Percentiles rank a stretch among this genome's conserved stretches.
Conservation (phyloP, 2,797 vertebrate genomes). For the Aerospiza tachiro region DNA sequence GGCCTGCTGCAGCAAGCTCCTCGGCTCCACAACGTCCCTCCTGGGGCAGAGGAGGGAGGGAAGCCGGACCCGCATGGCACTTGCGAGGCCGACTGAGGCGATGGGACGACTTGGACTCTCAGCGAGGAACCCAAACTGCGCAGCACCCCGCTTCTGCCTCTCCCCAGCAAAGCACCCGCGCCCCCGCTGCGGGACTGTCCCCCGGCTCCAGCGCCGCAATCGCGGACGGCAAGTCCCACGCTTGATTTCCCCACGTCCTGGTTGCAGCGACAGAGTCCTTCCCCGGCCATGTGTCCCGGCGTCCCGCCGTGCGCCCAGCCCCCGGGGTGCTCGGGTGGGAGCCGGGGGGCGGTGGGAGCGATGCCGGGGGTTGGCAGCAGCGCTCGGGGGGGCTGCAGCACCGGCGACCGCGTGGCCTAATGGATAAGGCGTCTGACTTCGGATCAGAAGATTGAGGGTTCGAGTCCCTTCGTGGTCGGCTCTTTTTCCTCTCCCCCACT, state of each 20-base stretch:
- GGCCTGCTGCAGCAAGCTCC: not conserved
- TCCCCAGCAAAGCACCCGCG: not conserved
- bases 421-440: constrained; percentile 65
- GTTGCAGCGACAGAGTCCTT: not conserved
- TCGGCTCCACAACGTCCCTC: rapidly evolving
- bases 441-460: constrained; percentile 48
- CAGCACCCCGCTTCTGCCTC: not conserved
- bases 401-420: not conserved
- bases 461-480: not conserved
- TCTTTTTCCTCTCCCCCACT: rapidly evolving
- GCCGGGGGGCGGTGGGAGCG: not conserved
- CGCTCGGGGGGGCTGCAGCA: rapidly evolving
- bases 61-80: rapidly evolving
- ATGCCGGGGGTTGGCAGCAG: not conserved
- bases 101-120: not conserved
- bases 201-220: no score
- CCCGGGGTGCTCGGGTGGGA: rapidly evolving
- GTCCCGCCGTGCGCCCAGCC: not conserved
- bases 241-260: rapidly evolving
- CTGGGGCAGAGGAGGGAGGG: no score
- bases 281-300: rapidly evolving
- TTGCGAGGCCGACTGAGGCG: not conserved
- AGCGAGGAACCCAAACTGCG: rapidly evolving
- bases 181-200: not conserved
- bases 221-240: not conserved